Conservation (phyloP, 2,888 invertebrate genomes). For the Tenthredo notha region DNA sequence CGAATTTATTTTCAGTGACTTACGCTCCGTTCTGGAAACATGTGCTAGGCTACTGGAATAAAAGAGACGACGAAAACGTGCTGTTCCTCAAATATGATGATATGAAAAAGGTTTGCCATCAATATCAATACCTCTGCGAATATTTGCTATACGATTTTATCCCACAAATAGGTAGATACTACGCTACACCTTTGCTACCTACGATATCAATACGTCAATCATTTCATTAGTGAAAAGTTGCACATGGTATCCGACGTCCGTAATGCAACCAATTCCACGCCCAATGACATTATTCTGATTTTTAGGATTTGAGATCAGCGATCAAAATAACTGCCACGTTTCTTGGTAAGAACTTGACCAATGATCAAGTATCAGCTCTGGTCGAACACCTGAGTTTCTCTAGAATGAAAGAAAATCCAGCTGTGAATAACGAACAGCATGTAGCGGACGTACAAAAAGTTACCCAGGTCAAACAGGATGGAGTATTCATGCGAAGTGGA, state of each 20-base stretch:
- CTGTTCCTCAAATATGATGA: slow-evolving; percentile 71
- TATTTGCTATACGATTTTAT: background rate
- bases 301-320: slow-evolving; percentile 77
- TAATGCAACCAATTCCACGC: background rate
- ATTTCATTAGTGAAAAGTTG: background rate
- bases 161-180: background rate
- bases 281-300: background rate
- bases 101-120: slow-evolving; percentile 69
- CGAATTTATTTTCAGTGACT: slow-evolving; percentile 58
- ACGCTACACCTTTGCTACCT: background rate
- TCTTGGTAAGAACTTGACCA: slow-evolving; percentile 72
- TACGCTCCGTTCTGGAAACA: slow-evolving; percentile 71
- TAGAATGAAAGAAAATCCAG: slow-evolving; percentile 82
- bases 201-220: background rate
- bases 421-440: slow-evolving; percentile 80
- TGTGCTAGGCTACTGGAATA: slow-evolving; percentile 66
- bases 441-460: slow-evolving; percentile 72
- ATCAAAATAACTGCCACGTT: slow-evolving; percentile 77
- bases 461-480: slow-evolving; percentile 71
- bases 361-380: slow-evolving; percentile 74
- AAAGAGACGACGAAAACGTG: slow-evolving; percentile 62
- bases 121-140: background rate
- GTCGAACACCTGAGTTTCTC: slow-evolving; percentile 79
- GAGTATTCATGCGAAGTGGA: slow-evolving; percentile 79
- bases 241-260: background rate